Evolutionary conservation across 2,888 invertebrate species (phyloP).

Genomic region (Aporophyla lueneburgensis): DNA sequence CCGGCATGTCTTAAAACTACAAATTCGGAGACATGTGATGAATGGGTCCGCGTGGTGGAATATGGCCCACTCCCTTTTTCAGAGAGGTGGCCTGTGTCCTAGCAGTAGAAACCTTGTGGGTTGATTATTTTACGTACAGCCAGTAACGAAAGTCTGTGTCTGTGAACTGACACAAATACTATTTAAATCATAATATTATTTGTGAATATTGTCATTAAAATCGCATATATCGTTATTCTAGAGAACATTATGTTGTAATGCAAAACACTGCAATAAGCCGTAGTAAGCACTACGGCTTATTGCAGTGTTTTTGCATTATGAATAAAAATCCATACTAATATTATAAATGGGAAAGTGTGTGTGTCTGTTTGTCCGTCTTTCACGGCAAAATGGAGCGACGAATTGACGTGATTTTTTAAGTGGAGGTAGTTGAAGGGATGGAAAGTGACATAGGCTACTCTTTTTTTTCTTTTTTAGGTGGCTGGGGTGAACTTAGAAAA

Average conservation of each 20-base stretch:
- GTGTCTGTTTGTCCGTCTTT: too few species aligned
- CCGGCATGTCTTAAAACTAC: neutral
- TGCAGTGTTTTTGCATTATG: constrained; percentile 9
- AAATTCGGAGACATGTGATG: neutral
- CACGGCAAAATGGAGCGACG: too few species aligned
- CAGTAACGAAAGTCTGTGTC: neutral
- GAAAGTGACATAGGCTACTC: too few species aligned
- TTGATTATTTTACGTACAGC: neutral
- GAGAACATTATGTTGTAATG: neutral
- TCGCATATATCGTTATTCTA: neutral
- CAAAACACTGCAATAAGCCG: too few species aligned
- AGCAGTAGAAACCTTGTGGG: neutral
- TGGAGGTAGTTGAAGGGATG: too few species aligned
- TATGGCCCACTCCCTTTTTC: neutral
- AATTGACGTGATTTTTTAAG: too few species aligned
- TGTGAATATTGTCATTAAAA: neutral
- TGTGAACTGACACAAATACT: too few species aligned
- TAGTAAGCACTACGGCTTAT: constrained; percentile 9
- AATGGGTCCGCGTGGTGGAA: neutral
- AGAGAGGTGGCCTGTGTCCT: neutral
- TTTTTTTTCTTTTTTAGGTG: too few species aligned
- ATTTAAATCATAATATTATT: too few species aligned
- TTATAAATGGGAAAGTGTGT: too few species aligned
- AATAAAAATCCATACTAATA: too few species aligned
- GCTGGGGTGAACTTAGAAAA: too few species aligned